Evolutionary conservation across 2,888 invertebrate species (phyloP).

Genomic region (Sinelater perroti): DNA sequence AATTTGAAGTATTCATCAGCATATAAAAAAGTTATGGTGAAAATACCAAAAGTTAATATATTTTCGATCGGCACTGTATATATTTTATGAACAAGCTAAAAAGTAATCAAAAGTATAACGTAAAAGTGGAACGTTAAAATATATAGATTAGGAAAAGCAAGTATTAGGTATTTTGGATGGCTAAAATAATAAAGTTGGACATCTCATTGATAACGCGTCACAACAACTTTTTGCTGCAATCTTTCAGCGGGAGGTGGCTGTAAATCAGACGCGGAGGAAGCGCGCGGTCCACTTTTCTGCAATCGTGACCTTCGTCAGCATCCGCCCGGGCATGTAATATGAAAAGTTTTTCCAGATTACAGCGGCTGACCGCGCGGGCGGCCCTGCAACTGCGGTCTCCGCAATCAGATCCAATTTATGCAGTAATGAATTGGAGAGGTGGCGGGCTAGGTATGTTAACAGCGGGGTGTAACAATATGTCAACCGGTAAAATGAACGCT

Average conservation of each 20-base stretch:
- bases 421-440: conserved; percentile 34
- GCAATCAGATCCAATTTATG: conserved; percentile 37
- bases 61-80: too few relatives aligned
- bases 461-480: conserved; percentile 42
- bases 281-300: conserved; percentile 1
- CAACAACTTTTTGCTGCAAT: not conserved
- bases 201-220: too few relatives aligned
- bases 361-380: not conserved
- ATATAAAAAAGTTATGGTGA: too few relatives aligned
- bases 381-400: conserved; percentile 20
- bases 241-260: not conserved
- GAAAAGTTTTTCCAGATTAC: conserved; percentile 27
- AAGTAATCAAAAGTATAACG: too few relatives aligned
- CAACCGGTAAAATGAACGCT: conserved; percentile 39
- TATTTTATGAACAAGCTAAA: too few relatives aligned
- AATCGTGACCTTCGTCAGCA: conserved; percentile 22
- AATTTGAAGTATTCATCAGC: too few relatives aligned
- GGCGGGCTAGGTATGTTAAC: conserved; percentile 37
- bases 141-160: too few relatives aligned
- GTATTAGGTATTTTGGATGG: too few relatives aligned
- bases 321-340: conserved; percentile 19
- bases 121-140: too few relatives aligned
- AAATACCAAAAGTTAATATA: too few relatives aligned
- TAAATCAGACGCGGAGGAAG: conserved; percentile 9
- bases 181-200: too few relatives aligned